Conservation (phyloP, 2,797 vertebrate genomes). For the Enteromius trimaculatus region DNA sequence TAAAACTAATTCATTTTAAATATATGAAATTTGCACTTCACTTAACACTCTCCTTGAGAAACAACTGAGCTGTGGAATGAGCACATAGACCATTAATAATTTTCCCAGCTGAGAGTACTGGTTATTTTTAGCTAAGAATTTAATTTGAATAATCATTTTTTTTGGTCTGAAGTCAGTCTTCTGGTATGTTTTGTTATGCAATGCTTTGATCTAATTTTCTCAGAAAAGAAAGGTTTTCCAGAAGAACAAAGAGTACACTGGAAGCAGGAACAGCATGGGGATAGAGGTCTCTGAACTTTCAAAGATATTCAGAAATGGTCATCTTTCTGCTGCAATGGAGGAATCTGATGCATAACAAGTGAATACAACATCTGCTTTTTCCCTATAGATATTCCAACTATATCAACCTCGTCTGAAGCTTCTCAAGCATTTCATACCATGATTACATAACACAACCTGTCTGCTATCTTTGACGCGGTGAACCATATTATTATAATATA, state of each 20-base stretch:
- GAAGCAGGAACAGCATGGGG: not conserved
- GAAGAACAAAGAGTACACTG: not conserved
- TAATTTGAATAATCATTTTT: conserved; percentile 68
- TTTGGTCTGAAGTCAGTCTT: conserved; percentile 62
- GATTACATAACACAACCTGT: not conserved
- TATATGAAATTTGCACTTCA: conserved; percentile 4
- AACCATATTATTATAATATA: not conserved
- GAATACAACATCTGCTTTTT: not conserved
- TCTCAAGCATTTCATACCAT: not conserved
- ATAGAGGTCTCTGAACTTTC: not conserved
- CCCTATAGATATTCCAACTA: not conserved
- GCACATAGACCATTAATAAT: conserved; percentile 30
- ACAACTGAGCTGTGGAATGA: conserved; percentile 4
- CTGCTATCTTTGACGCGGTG: not conserved
- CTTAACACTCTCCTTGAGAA: not conserved
- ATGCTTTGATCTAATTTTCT: conserved; percentile 69
- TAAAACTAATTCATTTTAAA: not conserved
- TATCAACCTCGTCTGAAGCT: not conserved
- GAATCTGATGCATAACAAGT: not conserved
- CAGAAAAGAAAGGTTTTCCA: not conserved
- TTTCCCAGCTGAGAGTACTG: conserved; percentile 55
- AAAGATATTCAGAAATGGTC: not conserved
- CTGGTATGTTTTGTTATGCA: conserved; percentile 64
- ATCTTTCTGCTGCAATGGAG: not conserved
- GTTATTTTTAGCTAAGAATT: conserved; percentile 67